These are phyloP conservation scores for Plagiodera versicolora DNA, from an alignment of 2,888 invertebrate species.

Conservation along the genomic window DNA sequence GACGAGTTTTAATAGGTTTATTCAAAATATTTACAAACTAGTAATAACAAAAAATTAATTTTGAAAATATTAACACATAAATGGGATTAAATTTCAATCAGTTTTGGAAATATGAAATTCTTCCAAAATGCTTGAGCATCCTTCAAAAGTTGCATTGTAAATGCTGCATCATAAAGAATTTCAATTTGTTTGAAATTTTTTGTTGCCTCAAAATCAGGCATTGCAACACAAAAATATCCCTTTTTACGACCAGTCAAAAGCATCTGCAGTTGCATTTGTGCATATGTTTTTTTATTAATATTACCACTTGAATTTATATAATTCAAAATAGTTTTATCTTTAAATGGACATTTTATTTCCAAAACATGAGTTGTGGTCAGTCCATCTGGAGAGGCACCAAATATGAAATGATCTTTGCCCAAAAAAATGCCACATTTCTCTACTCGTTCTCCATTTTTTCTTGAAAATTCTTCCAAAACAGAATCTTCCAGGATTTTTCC, in stretches of 20 bases:
- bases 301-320: not conserved
- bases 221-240: conserved; percentile 5
- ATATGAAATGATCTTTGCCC: not conserved
- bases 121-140: no score
- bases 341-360: not conserved
- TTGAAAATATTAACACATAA: no score
- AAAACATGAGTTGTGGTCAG: not conserved
- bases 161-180: not conserved
- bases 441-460: not conserved
- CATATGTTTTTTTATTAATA: conserved; percentile 2
- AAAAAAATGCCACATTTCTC: not conserved
- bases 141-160: no score
- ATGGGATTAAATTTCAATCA: no score
- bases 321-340: not conserved
- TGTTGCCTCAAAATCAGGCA: not conserved
- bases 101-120: no score
- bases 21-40: no score
- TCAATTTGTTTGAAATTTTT: not conserved
- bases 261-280: conserved; percentile 3
- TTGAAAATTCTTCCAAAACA: no score
- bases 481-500: not conserved
- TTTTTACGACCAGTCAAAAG: not conserved
- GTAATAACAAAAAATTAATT: no score
- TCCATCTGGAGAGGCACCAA: conserved; percentile 5
- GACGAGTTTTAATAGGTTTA: no score